Conservation (phyloP, 64 coral and sea anemone genomes). For the Anthopleura sola region DNA sequence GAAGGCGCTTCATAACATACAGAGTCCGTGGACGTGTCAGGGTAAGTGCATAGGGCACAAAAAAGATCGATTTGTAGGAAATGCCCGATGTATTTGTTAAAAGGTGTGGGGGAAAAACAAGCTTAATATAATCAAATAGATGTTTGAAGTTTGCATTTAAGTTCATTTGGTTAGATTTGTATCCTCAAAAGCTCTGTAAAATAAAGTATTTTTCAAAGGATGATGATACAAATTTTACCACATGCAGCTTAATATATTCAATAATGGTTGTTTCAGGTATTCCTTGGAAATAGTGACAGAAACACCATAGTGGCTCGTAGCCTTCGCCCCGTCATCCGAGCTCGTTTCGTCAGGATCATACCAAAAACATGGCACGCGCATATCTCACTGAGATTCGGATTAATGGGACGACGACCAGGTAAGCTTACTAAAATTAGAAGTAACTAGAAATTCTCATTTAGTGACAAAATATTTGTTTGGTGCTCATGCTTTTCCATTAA, state of each 20-base stretch:
- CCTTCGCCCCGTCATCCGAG: constrained; percentile 26
- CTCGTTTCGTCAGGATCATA: constrained; percentile 35
- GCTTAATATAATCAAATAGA: no score
- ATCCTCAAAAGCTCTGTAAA: no score
- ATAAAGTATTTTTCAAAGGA: no score
- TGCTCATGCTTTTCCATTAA: no score
- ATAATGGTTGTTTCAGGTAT: constrained; percentile 23
- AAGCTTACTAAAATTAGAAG: constrained; percentile 26
- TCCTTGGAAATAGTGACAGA: constrained; percentile 50
- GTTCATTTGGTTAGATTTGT: no score
- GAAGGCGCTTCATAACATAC: constrained; percentile 20
- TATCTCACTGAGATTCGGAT: constrained; percentile 46
- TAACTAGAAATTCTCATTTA: no score
- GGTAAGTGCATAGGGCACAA: constrained; percentile 1
- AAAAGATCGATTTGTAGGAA: not conserved
- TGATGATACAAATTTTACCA: no score
- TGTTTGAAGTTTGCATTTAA: no score
- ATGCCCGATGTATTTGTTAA: no score
- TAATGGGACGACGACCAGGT: constrained; percentile 36
- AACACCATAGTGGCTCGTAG: constrained; percentile 52
- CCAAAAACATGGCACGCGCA: constrained; percentile 41
- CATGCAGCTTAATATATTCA: no score
- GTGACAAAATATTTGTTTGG: no score
- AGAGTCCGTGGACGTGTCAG: constrained; percentile 26
- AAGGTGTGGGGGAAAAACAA: no score